Evolutionary conservation across 2,888 invertebrate genomes (phyloP), one percentile per base, ranked within the genome.

Genomic region (Chelonus formosanus): DNA sequence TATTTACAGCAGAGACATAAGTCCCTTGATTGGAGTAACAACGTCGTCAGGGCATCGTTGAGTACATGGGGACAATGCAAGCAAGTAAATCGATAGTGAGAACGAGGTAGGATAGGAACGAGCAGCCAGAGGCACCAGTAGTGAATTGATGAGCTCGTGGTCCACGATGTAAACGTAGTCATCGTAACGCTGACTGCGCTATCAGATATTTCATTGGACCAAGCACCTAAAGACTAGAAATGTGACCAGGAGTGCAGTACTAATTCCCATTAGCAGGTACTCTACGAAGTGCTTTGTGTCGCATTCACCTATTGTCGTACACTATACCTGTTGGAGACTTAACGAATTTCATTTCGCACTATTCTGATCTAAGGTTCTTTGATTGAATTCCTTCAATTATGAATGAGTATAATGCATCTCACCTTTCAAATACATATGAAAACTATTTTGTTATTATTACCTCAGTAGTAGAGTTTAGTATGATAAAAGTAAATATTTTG

Each of bases 191-290:
- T 74, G 68, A 67, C 68, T 45, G 70, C 65, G 66, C 73, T 73
- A 78, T 76, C 71, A 73, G 76, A 74, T 74, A 75, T 76, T 74
- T 75, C 74, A 78, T 77, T 78, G 75, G 76, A 75, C 74, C 70
- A 70, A 69, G 71, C 71, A 69, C 74, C 58, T 54, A 68, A 60
- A 73, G 69, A 75, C 73, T 74, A 71, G 47, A 32, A 60, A 60
- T 59, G 59, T 40, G 60, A 47, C 34, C 35, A 32, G 53, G 44
- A 65, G 64, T 71, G 71, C 71, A 67, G 69, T 72, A 74, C 71
- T 76, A 77, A 77, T 77, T 76, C 74, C 76, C 72, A 76, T 75
- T 75, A 76, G 73, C 68, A 70, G 69, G 57, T 63, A 52, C 64
- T 52, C 44, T 5, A 50, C 58, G 47, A 34, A 57, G 32, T 50